Conservation (phyloP, 2,888 invertebrate genomes). For the Meiosimyza platycephala region DNA sequence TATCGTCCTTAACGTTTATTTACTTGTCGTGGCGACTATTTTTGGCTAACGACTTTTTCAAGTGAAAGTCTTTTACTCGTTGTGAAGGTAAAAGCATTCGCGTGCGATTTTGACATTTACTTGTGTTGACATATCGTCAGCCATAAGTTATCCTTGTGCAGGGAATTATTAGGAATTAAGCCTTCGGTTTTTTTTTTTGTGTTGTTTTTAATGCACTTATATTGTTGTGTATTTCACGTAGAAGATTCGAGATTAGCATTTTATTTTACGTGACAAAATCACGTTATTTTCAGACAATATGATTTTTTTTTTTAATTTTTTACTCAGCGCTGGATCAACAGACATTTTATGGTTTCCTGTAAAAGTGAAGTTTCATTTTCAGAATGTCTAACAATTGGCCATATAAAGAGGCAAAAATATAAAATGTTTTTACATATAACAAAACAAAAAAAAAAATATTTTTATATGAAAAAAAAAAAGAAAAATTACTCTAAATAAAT, state of each 20-base stretch:
- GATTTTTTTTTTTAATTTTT: background rate
- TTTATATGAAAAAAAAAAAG: no score
- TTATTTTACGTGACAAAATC: slow-evolving; percentile 63
- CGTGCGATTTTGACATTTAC: slow-evolving; percentile 64
- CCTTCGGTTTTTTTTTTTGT: slow-evolving; percentile 43
- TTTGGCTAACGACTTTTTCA: slow-evolving; percentile 51
- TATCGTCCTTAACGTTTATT: background rate
- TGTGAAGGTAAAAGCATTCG: slow-evolving; percentile 50
- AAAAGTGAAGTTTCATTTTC: background rate
- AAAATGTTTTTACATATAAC: no score
- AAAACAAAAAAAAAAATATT: no score
- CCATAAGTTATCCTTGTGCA: slow-evolving; percentile 49
- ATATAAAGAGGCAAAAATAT: no score
- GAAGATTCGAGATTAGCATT: slow-evolving; percentile 36
- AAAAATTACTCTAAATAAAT: no score
- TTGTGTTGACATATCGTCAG: slow-evolving; percentile 61
- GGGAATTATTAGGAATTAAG: slow-evolving; percentile 26
- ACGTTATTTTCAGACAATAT: slow-evolving; percentile 52
- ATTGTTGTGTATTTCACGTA: slow-evolving; percentile 18
- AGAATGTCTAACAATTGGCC: no score
- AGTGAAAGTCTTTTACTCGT: slow-evolving; percentile 56
- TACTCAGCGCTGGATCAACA: background rate
- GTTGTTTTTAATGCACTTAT: slow-evolving; percentile 37
- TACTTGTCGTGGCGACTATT: slow-evolving; percentile 38
- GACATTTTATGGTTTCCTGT: slow-evolving; percentile 14